Evolutionary conservation across 2,888 invertebrate species (phyloP), one percentile per base, ranked within the genome.

Genomic region (Ochlodes sylvanus): DNA sequence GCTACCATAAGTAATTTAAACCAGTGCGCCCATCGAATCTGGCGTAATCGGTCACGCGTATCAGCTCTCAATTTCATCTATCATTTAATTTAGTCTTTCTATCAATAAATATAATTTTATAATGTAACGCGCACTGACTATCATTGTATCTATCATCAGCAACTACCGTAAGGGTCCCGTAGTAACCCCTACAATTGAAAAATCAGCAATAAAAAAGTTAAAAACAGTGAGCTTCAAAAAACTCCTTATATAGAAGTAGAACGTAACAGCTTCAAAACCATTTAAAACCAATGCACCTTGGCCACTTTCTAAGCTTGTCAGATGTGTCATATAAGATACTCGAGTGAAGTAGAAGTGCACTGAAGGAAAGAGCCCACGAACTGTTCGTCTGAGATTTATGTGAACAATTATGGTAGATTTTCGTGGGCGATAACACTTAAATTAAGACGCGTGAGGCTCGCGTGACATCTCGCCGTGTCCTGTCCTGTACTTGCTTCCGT

Each of bases 361-460:
- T 68, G 64, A 70, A 69, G 65, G 73, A 73, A 75, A 72, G 65
- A 69, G 58, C 58, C 42, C 71, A 70, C 70, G 73, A 74, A 75
- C 57, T 56, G 58, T 58, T 52, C 58, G 10, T 55, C 55, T 4
- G 50, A 80, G 83, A 84, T 84, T 83, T 80, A 79, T 82, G 83
- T 81, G 81, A 83, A 84, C 85, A 89, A 85, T 87, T 84, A 87
- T 77, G 75, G 74, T 71, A 73, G 90, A 90, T 90, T 80, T 86
- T 88, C 86, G 88, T 87, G 88, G 83, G 71, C 74, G 90, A 90
- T 90, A 86, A 83, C 76, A 80, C 74, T 82, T 83, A 84, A 87
- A 89, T 88, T 83, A 89, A 89, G 88, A 87, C 86, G 86, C 84
- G 79, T 80, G 78, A 80, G 75, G 75, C 71, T 76, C 73, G 82